Conservation (phyloP, 2,888 invertebrate species). For the Eupithecia subumbrata region DNA sequence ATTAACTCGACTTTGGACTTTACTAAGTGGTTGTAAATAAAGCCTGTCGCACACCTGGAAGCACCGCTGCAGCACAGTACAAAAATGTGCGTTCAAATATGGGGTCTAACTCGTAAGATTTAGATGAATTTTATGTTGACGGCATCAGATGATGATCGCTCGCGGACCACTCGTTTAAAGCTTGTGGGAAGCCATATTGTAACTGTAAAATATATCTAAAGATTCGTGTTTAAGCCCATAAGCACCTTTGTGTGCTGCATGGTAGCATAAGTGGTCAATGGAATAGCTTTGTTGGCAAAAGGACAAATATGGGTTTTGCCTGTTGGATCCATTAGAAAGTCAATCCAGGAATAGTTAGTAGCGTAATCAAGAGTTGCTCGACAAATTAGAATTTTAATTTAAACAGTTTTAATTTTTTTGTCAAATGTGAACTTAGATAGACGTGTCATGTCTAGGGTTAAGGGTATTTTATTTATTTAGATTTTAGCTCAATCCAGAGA, state of each 20-base stretch:
- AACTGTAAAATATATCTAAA: too few species aligned
- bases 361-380: not conserved
- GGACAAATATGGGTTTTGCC: not conserved
- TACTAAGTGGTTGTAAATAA: not conserved
- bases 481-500: not conserved
- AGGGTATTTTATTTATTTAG: not conserved
- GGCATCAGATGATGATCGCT: too few species aligned
- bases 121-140: too few species aligned
- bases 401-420: not conserved
- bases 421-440: not conserved
- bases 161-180: too few species aligned
- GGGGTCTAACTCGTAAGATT: too few species aligned
- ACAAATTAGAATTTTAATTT: too few species aligned
- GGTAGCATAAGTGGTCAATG: not conserved
- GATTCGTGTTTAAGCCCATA: too few species aligned
- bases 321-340: not conserved
- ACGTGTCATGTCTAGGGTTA: not conserved
- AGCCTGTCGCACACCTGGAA: too few species aligned
- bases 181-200: too few species aligned
- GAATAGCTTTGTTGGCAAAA: not conserved
- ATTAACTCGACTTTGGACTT: slow-evolving; percentile 3
- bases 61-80: too few species aligned
- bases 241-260: too few species aligned
- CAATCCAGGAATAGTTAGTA: not conserved
- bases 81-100: too few species aligned